Evolutionary conservation across 2,113 vertebrate species (phyloP).

Genomic region (Oreotrochilus melanogaster): DNA sequence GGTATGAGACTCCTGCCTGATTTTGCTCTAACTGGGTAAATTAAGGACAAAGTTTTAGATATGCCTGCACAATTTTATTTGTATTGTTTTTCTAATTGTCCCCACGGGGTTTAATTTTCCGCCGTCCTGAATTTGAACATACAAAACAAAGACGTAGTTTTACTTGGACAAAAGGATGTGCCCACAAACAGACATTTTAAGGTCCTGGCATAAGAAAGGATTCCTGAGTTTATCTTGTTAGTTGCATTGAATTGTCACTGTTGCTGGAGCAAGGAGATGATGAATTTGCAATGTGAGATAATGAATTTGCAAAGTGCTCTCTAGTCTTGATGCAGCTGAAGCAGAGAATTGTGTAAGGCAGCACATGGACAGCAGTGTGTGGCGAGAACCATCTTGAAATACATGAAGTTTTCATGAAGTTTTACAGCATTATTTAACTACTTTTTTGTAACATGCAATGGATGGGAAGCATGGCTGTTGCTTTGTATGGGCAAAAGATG

Average conservation of each 20-base stretch:
- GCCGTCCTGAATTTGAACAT: not conserved
- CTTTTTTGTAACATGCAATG: not conserved
- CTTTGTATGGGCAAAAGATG: not conserved
- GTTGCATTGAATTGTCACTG: not conserved
- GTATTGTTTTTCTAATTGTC: slow-evolving; percentile 40
- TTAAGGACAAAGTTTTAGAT: slow-evolving; percentile 63
- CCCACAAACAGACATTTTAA: not conserved
- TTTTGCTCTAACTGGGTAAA: not conserved
- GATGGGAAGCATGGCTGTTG: not conserved
- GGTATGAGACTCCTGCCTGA: not conserved
- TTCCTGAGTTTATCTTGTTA: not conserved
- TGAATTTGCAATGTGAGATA: not conserved
- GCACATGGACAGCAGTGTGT: not conserved
- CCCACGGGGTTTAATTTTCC: slow-evolving; percentile 43
- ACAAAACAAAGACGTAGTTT: not conserved
- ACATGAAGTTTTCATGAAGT: accelerated
- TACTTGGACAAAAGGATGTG: not conserved
- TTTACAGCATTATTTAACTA: not conserved
- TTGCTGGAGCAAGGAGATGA: not conserved
- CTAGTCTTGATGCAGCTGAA: not conserved
- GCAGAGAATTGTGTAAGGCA: not conserved
- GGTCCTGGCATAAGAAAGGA: not conserved
- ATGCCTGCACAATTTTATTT: slow-evolving; percentile 7
- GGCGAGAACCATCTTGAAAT: not conserved
- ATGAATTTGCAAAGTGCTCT: not conserved